These are phyloP conservation scores for Dorcus parallelipipedus DNA, from an alignment of 2,888 invertebrate genomes.

Conservation along the genomic window DNA sequence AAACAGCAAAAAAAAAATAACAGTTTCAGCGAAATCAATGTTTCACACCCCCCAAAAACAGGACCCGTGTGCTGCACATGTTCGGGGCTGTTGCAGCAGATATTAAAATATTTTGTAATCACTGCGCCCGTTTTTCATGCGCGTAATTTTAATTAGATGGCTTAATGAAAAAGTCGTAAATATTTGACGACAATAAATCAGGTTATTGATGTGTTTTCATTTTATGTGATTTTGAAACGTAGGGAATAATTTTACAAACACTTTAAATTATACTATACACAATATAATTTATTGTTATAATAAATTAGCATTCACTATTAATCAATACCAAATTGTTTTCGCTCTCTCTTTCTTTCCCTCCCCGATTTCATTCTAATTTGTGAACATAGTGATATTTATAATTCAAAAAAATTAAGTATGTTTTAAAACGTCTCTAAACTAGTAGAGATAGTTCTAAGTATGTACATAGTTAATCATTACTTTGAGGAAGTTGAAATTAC, in stretches of 20 bases:
- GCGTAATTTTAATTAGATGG: slow-evolving; percentile 7
- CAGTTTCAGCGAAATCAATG: no score
- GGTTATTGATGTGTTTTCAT: slow-evolving; percentile 10
- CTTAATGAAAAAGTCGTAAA: slow-evolving; percentile 10
- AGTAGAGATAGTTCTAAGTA: no score
- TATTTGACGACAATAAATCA: slow-evolving; percentile 6
- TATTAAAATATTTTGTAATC: slow-evolving; percentile 2
- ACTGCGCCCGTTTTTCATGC: neutral
- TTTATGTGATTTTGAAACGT: slow-evolving; percentile 5
- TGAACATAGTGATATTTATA: no score
- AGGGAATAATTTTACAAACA: slow-evolving; percentile 10
- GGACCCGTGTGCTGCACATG: no score
- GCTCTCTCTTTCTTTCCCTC: neutral
- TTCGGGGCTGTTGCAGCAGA: slow-evolving; percentile 1
- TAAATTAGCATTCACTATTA: slow-evolving; percentile 9
- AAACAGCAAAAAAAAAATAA: no score
- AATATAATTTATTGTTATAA: slow-evolving; percentile 11
- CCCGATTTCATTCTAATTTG: no score
- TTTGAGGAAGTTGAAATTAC: no score
- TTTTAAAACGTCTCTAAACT: no score
- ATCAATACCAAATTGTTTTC: slow-evolving; percentile 11
- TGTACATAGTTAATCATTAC: no score
- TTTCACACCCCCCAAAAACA: no score
- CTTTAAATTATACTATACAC: slow-evolving; percentile 6
- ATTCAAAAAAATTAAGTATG: no score